phyloP scores from a whole-genome alignment of 1,140 invertebrate genomes.

The Oedothorax gibbosus region DNA sequence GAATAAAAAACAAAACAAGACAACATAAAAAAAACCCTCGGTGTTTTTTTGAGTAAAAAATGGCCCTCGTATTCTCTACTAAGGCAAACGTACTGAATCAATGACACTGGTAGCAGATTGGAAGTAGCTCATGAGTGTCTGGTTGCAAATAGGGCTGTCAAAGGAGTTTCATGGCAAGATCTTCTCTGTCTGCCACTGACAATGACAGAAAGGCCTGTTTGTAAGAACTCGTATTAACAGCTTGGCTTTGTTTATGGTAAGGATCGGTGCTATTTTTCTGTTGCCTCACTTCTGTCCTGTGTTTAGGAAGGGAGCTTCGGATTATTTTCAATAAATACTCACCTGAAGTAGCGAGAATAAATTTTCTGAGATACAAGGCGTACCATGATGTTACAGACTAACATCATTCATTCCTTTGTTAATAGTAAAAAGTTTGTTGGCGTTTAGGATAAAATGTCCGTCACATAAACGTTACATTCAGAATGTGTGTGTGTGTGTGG shows the following conservation, averaged over 20 bases:
- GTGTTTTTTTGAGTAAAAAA: constrained; percentile 49
- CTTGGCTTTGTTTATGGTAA: neutral
- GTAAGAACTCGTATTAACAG: neutral
- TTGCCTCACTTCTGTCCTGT: too few species aligned
- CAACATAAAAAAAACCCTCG: constrained; percentile 15
- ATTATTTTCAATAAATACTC: too few species aligned
- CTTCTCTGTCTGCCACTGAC: neutral
- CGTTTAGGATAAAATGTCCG: too few species aligned
- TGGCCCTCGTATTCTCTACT: constrained; percentile 34
- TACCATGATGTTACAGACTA: too few species aligned
- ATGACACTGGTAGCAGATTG: constrained; percentile 47
- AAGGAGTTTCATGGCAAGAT: constrained; percentile 5
- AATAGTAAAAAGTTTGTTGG: too few species aligned
- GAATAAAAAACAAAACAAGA: constrained; percentile 34
- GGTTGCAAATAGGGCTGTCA: constrained; percentile 55
- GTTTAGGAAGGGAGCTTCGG: too few species aligned
- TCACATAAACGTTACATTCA: too few species aligned
- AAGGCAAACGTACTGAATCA: constrained; percentile 48
- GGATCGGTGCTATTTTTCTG: neutral
- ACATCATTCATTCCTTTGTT: too few species aligned
- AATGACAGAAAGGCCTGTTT: constrained; percentile 6
- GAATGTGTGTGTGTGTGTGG: too few species aligned
- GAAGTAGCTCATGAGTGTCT: constrained; percentile 42
- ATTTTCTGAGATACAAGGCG: too few species aligned
- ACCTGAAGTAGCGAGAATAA: too few species aligned